A percentile compares a stretch with the other conserved stretches of the same genome.
Evolutionary conservation across 2,113 vertebrate species (phyloP).

Genomic region (Dolichotis patagonum): DNA sequence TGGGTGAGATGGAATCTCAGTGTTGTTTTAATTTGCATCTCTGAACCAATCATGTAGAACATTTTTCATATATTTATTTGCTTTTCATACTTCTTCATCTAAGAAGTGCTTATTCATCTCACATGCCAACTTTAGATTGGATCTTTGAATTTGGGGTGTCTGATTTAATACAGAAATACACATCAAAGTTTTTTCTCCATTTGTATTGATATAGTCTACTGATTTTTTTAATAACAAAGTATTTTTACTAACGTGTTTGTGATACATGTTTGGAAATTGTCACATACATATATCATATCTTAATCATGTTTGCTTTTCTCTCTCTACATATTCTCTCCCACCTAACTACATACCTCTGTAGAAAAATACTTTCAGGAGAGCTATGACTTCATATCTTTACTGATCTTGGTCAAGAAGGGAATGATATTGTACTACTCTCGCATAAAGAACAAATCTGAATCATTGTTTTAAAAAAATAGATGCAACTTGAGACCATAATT

Average conservation of each 20-base stretch:
- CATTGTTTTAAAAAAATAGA: neutral
- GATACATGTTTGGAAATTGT: neutral
- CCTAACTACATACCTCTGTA: neutral
- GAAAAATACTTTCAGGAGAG: neutral
- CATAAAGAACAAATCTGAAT: neutral
- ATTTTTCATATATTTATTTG: too few relatives aligned
- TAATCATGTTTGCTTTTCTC: neutral
- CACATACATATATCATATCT: neutral
- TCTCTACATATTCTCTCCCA: neutral
- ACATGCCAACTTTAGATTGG: too few relatives aligned
- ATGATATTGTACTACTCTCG: neutral
- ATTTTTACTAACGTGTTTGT: neutral
- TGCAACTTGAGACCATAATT: neutral
- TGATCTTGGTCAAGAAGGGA: neutral
- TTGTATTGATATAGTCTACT: neutral
- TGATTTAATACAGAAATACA: neutral
- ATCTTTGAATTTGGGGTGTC: too few relatives aligned
- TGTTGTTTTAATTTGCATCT: too few relatives aligned
- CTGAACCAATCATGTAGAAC: too few relatives aligned
- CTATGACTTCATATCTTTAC: neutral
- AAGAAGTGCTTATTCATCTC: too few relatives aligned
- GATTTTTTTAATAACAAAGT: neutral
- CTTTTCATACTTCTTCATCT: too few relatives aligned
- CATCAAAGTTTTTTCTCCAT: neutral
- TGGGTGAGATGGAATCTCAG: too few relatives aligned